Evolutionary conservation across 2,113 vertebrate genomes (phyloP), one percentile per base, ranked within the genome.

Genomic region (Haemorhous mexicanus): DNA sequence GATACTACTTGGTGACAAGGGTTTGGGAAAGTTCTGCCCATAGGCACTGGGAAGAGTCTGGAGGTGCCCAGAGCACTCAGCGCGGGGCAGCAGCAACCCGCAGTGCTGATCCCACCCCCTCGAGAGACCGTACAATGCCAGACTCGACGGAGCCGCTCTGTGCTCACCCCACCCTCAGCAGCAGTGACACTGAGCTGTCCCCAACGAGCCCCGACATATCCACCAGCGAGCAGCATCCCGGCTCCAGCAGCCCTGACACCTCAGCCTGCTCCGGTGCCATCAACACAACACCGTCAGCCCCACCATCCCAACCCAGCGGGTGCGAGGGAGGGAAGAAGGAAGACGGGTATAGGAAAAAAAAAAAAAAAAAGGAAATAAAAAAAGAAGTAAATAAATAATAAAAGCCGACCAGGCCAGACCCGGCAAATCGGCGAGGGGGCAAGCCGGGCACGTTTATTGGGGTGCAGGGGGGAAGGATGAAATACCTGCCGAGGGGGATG

Each of bases 401-500:
- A 43, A 18, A 37, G 14, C 24, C 33, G 70, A 43, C 15, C 46
- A 55, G n/a, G 58, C 74, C 49, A 55, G 58, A 70, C 62, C 77
- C 17, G 13, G 47, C 55, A 74, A 66, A 91, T 75, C n/a, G 17
- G 66, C 7, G 13, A 85, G 70, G 2, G 56, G 35, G 52, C 55
- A 49, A 84, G 59, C 49, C 15, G 13, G 35, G 53, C 73, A 53
- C 30, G 6, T 95, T 94, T 95, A 95, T 95, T 95, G 55, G 77
- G 84, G 49, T 53, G n/a, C 46, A 19, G 19, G 18, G 14, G 23
- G 24, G 23, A 7, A 41, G 39, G 41, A 52, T 61, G 26, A 76
- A 95, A 81, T 96, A 91, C 95, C 77, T 95, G 87, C 59, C 55
- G 59, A 77, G 61, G 46, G 68, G 37, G 87, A 50, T 49, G 81